phyloP scores from a whole-genome alignment of 2,113 vertebrate species.

The Ibidorhyncha struthersii region DNA sequence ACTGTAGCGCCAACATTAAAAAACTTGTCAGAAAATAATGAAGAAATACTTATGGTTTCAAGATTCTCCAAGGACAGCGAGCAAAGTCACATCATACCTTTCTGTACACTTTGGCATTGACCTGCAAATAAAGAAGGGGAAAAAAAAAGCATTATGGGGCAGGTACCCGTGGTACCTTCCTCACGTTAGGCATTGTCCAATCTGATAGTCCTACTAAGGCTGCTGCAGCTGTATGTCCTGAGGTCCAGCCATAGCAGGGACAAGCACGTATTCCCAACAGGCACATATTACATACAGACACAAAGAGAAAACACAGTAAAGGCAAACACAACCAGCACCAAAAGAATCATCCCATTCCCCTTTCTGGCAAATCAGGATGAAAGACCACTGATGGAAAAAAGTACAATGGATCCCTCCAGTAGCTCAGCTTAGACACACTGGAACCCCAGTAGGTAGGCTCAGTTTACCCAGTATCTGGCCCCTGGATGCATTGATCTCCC shows the following conservation, averaged over 20 bases:
- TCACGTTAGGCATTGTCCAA: background rate
- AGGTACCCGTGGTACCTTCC: background rate
- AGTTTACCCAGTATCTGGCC: background rate
- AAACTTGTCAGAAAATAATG: background rate
- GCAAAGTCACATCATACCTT: constrained; percentile 75
- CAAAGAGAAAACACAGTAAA: background rate
- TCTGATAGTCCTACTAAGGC: background rate
- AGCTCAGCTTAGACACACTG: background rate
- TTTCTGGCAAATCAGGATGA: background rate
- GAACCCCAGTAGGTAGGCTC: background rate
- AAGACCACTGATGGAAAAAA: background rate
- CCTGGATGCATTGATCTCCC: background rate
- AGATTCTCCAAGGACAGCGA: background rate
- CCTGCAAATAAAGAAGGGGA: constrained; percentile 73
- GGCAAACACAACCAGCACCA: background rate
- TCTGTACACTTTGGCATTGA: constrained; percentile 76
- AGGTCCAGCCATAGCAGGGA: background rate
- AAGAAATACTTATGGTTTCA: background rate
- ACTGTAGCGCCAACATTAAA: background rate
- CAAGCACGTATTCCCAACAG: background rate
- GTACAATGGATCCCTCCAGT: background rate
- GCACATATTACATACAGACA: too few species aligned
- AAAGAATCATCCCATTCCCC: background rate
- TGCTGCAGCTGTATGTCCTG: background rate
- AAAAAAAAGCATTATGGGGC: background rate